These are phyloP conservation scores for Pachycephala philippinensis DNA, from an alignment of 2,113 vertebrate genomes.

Conservation along the genomic window DNA sequence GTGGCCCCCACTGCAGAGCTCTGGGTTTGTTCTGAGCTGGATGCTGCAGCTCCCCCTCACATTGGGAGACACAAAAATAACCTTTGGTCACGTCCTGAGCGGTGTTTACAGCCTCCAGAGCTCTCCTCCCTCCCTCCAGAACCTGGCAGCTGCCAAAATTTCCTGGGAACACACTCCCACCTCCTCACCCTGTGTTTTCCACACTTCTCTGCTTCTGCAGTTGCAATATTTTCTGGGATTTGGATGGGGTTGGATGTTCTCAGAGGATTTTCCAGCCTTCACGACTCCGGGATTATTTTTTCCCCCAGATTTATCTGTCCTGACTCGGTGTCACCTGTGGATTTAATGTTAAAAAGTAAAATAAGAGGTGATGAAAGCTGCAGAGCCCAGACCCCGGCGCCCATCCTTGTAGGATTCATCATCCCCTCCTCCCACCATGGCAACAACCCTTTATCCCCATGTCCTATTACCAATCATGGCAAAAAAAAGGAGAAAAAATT, in stretches of 20 bases:
- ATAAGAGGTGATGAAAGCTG: not conserved
- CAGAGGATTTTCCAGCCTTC: not conserved
- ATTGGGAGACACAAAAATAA: not conserved
- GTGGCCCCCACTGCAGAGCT: not conserved
- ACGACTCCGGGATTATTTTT: rapidly evolving
- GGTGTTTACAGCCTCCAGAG: not conserved
- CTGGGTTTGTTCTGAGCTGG: not conserved
- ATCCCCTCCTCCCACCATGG: not conserved
- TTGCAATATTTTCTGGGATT: not conserved
- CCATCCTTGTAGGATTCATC: not conserved
- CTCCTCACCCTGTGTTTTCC: not conserved
- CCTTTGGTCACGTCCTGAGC: not conserved
- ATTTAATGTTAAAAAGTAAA: not conserved
- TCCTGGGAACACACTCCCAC: not conserved
- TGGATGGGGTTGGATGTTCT: not conserved
- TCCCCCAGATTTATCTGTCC: not conserved
- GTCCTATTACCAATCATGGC: not conserved
- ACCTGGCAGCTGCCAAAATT: not conserved
- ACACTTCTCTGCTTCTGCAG: not conserved
- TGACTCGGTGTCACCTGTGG: not conserved
- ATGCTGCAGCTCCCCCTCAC: not conserved
- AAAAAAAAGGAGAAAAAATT: not conserved
- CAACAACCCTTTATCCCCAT: not conserved
- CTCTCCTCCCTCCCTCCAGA: not conserved
- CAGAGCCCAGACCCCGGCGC: not conserved